Evolutionary conservation across 2,888 invertebrate species (phyloP).

Genomic region (Caenorhabditis sinica): DNA sequence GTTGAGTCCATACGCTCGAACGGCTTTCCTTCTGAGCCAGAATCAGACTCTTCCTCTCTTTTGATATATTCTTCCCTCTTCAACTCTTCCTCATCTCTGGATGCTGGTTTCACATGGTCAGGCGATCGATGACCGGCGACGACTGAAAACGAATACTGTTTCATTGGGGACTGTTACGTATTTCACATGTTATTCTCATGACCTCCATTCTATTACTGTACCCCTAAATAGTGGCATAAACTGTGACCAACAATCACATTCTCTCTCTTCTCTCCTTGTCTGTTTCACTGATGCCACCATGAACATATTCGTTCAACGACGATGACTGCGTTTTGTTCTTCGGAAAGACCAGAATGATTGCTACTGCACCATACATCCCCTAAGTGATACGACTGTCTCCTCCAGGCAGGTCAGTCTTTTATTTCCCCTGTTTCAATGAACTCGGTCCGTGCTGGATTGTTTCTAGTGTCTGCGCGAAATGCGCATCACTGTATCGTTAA

Average conservation of each 20-base stretch:
- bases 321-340: constrained; percentile 37
- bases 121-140: constrained; percentile 51
- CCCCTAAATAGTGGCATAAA: constrained; percentile 37
- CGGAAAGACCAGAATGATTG: constrained; percentile 42
- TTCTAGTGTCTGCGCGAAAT: constrained; percentile 28
- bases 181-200: constrained; percentile 52
- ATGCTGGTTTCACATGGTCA: constrained; percentile 23
- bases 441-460: constrained; percentile 59
- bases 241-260: constrained; percentile 48
- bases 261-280: neutral
- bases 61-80: neutral
- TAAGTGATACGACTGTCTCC: constrained; percentile 37
- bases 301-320: constrained; percentile 53
- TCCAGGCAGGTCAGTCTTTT: constrained; percentile 22
- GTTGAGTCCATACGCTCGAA: constrained; percentile 23
- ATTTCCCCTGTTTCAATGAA: constrained; percentile 50
- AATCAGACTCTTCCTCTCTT: constrained; percentile 49
- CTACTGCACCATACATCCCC: constrained; percentile 51
- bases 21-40: constrained; percentile 53
- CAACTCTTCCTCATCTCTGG: constrained; percentile 9
- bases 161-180: neutral
- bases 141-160: constrained; percentile 39
- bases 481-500: constrained; percentile 6
- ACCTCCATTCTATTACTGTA: constrained; percentile 37
- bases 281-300: constrained; percentile 55